Percentiles rank a stretch among this genome's conserved stretches.
These are phyloP conservation scores for Dynastes grantii DNA, from an alignment of 2,888 invertebrate genomes.

Conservation along the genomic window DNA sequence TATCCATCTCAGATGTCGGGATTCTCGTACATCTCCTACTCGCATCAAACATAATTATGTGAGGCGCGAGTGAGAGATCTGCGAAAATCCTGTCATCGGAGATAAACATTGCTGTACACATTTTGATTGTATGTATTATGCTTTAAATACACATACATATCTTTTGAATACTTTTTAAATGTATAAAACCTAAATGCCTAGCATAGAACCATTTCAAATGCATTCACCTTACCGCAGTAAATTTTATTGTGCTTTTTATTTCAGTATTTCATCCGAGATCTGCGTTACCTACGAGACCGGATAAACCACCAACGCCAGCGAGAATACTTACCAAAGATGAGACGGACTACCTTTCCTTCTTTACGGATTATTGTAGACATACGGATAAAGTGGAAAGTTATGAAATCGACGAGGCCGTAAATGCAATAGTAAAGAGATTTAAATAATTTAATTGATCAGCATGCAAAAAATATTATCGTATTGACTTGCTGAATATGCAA, in stretches of 20 bases:
- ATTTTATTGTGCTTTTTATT: slow-evolving; percentile 25
- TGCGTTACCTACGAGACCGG: slow-evolving; percentile 52
- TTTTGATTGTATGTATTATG: too few relatives aligned
- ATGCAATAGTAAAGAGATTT: slow-evolving; percentile 48
- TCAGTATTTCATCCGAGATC: slow-evolving; percentile 56
- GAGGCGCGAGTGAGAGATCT: too few relatives aligned
- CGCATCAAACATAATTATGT: too few relatives aligned
- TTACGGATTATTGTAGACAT: slow-evolving; percentile 59
- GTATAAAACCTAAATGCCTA: too few relatives aligned
- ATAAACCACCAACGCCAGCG: slow-evolving; percentile 48
- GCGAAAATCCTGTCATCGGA: too few relatives aligned
- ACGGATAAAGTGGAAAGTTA: slow-evolving; percentile 57
- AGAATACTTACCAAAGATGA: slow-evolving; percentile 55
- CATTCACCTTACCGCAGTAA: background rate
- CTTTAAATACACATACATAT: too few relatives aligned
- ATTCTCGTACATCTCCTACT: too few relatives aligned
- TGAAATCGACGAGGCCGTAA: slow-evolving; percentile 55
- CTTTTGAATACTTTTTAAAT: too few relatives aligned
- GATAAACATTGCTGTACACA: too few relatives aligned
- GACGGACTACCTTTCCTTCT: slow-evolving; percentile 58
- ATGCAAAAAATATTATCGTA: background rate
- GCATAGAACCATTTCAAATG: background rate
- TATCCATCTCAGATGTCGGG: too few relatives aligned
- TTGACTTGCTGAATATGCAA: background rate
- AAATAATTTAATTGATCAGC: slow-evolving; percentile 20